These are phyloP conservation scores for Mycteria americana DNA, from an alignment of 2,797 vertebrate genomes.

Conservation along the genomic window DNA sequence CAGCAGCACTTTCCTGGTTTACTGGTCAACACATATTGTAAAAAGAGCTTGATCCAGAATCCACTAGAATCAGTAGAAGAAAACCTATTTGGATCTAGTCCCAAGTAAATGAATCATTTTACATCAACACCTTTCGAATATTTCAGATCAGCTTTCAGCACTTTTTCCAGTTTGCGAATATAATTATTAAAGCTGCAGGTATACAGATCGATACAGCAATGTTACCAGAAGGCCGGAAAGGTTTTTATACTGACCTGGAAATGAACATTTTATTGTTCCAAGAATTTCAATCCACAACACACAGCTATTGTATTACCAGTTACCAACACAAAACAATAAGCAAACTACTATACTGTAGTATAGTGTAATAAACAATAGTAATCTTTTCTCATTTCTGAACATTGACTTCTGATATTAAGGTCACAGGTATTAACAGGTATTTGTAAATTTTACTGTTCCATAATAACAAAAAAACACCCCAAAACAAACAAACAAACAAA, in stretches of 20 bases:
- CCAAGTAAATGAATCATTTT: neutral
- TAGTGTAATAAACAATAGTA: neutral
- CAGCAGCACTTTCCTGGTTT: neutral
- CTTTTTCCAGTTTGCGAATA: neutral
- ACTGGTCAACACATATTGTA: accelerated
- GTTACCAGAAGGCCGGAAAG: neutral
- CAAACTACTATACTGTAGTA: neutral
- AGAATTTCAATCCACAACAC: neutral
- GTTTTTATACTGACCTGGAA: neutral
- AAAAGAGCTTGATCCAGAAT: neutral
- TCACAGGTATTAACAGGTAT: neutral
- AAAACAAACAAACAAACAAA: neutral
- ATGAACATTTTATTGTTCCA: neutral
- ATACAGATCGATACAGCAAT: neutral
- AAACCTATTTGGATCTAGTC: neutral
- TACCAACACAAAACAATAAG: neutral
- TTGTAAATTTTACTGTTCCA: neutral
- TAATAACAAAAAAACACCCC: neutral
- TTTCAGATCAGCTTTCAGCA: neutral
- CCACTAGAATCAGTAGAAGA: neutral
- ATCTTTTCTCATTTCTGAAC: neutral
- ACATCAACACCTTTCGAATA: neutral
- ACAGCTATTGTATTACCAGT: neutral
- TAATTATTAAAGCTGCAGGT: neutral
- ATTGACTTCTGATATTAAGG: neutral